Evolutionary conservation across 2,888 invertebrate genomes (phyloP), one percentile per base, ranked within the genome.

Genomic region (Latheticus oryzae): DNA sequence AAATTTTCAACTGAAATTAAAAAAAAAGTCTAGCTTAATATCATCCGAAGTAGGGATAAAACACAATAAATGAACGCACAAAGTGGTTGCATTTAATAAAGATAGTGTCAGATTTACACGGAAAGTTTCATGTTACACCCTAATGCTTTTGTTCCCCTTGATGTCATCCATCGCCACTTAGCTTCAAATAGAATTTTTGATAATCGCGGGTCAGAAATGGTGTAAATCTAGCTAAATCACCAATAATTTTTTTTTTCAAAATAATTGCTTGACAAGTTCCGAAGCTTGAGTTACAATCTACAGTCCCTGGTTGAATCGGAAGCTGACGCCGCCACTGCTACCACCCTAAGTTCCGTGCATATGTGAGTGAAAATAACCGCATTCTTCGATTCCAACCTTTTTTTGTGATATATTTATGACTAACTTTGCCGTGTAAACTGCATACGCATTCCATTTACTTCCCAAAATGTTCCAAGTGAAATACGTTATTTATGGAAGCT

Each of bases 351-450:
- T 40, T 38, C 19, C 19, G 13, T 67, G 64, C 70, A 71, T 71
- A 71, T 71, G 70, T 69, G 70, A 63, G 65, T 65, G 71, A 66
- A 71, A 69, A 71, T 69, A 68, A 66, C 68, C 69, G 61, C 72
- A 70, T 72, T 71, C 71, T 69, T 70, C 67, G 69, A 66, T 63
- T 70, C 68, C 61, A 53, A 64, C 58, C 58, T 59, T 64, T 67
- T 61, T 67, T 70, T 67, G 62, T 65, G 68, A 69, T 69, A 70
- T 70, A 73, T 74, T 74, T 74, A 74, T 70, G 70, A 65, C 64
- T 64, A 57, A 60, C 66, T 65, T 60, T 63, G 60, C 65, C 56
- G 66, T 67, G 66, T 64, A 71, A 65, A 68, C 62, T 68, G 67
- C 66, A 67, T 66, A 69, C 68, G 68, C 68, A 68, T 69, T 69